phyloP scores from a whole-genome alignment of 1,140 invertebrate species.

The Papilio helenus region DNA sequence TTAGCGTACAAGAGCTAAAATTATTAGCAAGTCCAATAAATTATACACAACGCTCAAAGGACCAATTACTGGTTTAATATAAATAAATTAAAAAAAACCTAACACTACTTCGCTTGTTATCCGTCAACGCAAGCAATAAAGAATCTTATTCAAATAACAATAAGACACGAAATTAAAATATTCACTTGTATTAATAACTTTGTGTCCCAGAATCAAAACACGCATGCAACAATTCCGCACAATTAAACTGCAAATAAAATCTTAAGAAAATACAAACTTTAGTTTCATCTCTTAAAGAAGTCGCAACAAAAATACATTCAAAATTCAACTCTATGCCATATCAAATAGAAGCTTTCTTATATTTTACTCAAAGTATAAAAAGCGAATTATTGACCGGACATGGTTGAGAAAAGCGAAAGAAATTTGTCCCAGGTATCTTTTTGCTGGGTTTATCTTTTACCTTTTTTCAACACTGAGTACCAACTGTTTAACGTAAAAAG shows the following conservation, averaged over 20 bases:
- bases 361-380: neutral
- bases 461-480: conserved; percentile 54
- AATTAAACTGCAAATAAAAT: conserved; percentile 76
- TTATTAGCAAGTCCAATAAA: conserved; percentile 44
- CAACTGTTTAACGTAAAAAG: conserved; percentile 66
- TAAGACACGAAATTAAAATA: conserved; percentile 41
- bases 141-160: conserved; percentile 6
- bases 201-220: conserved; percentile 59
- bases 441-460: conserved; percentile 51
- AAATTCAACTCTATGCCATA: conserved; percentile 40
- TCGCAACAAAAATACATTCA: neutral
- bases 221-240: conserved; percentile 71
- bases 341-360: conserved; percentile 15
- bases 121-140: conserved; percentile 34
- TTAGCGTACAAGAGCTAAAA: conserved; percentile 41
- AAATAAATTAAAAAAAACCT: conserved; percentile 57
- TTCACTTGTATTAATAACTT: conserved; percentile 41
- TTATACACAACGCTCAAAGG: conserved; percentile 41
- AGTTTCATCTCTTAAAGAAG: conserved; percentile 35
- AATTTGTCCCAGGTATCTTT: conserved; percentile 70
- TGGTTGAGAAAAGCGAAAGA: conserved; percentile 67
- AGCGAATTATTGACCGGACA: conserved; percentile 27
- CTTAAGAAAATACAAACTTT: conserved; percentile 51
- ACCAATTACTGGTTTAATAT: conserved; percentile 57
- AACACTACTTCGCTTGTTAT: conserved; percentile 41